phyloP scores from a whole-genome alignment of 2,888 invertebrate genomes.

The Nemoura dubitans region DNA sequence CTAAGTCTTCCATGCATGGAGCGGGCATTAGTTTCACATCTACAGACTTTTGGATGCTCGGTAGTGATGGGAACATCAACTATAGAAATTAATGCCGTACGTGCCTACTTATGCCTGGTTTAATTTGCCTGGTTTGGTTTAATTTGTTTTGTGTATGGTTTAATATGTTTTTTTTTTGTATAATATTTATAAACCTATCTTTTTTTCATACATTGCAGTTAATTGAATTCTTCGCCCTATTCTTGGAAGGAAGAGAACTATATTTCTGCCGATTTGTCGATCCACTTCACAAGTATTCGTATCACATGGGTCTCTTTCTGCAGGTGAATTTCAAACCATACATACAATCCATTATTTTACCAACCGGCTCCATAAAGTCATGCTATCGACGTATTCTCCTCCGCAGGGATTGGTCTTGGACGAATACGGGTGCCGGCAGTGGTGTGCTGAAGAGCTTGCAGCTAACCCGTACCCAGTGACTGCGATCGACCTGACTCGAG shows the following conservation, averaged over 20 bases:
- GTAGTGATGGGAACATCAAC: constrained; percentile 50
- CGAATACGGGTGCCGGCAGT: constrained; percentile 50
- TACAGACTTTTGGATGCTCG: constrained; percentile 52
- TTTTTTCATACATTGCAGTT: constrained; percentile 46
- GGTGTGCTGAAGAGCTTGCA: constrained; percentile 48
- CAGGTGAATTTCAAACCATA: constrained; percentile 45
- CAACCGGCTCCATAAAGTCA: too few relatives aligned
- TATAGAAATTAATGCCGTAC: constrained; percentile 50
- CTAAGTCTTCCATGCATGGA: constrained; percentile 47
- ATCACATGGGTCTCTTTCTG: constrained; percentile 50
- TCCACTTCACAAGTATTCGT: constrained; percentile 46
- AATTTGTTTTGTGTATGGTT: too few relatives aligned
- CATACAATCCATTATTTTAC: too few relatives aligned
- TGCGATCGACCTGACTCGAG: constrained; percentile 49
- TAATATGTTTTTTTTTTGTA: neutral
- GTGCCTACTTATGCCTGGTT: too few relatives aligned
- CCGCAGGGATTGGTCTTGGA: constrained; percentile 50
- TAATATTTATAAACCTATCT: neutral
- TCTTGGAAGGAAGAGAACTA: constrained; percentile 48
- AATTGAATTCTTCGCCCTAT: constrained; percentile 51
- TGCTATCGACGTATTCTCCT: too few relatives aligned
- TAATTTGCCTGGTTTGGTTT: too few relatives aligned
- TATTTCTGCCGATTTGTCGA: constrained; percentile 50
- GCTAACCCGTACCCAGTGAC: constrained; percentile 50
- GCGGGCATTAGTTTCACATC: constrained; percentile 51